These are phyloP conservation scores for Drosophila subobscura DNA, from an alignment of 1,140 invertebrate genomes.

Conservation along the genomic window DNA sequence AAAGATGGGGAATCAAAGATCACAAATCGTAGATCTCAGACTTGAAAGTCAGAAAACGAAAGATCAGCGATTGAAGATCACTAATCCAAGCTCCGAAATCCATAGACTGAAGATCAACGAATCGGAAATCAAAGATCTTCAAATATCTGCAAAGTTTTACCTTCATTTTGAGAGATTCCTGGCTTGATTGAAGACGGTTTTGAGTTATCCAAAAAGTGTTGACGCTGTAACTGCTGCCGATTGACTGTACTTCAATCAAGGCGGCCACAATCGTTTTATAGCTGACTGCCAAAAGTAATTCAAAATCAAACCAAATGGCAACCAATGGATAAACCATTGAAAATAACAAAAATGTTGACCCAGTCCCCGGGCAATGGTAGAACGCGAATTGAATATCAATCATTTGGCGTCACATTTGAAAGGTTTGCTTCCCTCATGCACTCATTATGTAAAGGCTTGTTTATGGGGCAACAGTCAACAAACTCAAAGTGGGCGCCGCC, in stretches of 20 bases:
- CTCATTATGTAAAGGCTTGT: constrained; percentile 68
- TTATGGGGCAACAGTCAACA: constrained; percentile 50
- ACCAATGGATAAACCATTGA: background rate
- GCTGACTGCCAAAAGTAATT: constrained; percentile 19
- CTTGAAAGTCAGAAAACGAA: background rate
- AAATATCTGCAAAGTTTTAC: constrained; percentile 10
- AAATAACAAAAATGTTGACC: no score
- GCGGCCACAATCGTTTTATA: constrained; percentile 67
- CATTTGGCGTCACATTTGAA: constrained; percentile 46
- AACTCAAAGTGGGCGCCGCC: constrained; percentile 59
- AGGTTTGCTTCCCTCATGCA: constrained; percentile 10
- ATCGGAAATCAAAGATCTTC: background rate
- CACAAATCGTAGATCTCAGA: background rate
- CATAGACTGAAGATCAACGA: background rate
- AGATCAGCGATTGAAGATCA: background rate
- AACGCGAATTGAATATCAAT: constrained; percentile 53
- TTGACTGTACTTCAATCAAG: constrained; percentile 56
- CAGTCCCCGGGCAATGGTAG: constrained; percentile 3
- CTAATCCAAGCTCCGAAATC: background rate
- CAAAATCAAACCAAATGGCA: constrained; percentile 70
- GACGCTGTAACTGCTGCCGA: constrained; percentile 53
- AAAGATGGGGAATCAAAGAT: background rate
- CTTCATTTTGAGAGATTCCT: constrained; percentile 82
- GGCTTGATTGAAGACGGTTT: constrained; percentile 54
- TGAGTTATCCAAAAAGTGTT: constrained; percentile 63